Percentiles rank a stretch among this genome's conserved stretches.
Evolutionary conservation across 2,888 invertebrate species (phyloP).

Genomic region (Spicauda simplicius): DNA sequence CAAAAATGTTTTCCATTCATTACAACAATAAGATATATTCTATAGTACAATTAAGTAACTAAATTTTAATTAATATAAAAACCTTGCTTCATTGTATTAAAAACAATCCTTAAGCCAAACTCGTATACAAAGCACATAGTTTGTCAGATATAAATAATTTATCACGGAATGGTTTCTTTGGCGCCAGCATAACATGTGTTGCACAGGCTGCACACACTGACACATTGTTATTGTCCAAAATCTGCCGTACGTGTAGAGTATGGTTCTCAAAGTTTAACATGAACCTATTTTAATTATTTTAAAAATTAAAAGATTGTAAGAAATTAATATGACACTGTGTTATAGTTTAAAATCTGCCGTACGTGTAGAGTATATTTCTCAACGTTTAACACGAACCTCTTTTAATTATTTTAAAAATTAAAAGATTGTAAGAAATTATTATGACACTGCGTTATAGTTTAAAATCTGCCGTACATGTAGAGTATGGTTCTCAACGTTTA

Average conservation of each 20-base stretch:
- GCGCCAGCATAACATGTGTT: conserved; percentile 8
- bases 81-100: too few relatives aligned
- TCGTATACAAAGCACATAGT: background rate
- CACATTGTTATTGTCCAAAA: background rate
- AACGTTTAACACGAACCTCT: too few relatives aligned
- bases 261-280: background rate
- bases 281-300: too few relatives aligned
- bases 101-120: background rate
- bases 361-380: background rate
- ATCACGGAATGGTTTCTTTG: conserved; percentile 2
- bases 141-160: background rate
- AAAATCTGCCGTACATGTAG: background rate
- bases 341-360: background rate
- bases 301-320: too few relatives aligned
- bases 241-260: background rate
- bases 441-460: background rate
- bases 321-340: background rate
- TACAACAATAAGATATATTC: too few relatives aligned
- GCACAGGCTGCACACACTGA: background rate
- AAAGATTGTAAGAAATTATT: too few relatives aligned
- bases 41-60: too few relatives aligned
- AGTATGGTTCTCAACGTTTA: background rate
- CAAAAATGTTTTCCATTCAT: too few relatives aligned
- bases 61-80: too few relatives aligned
- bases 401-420: too few relatives aligned